Evolutionary conservation across 2,797 vertebrate genomes (phyloP).

Genomic region (Parauchenoglanis punctatus): DNA sequence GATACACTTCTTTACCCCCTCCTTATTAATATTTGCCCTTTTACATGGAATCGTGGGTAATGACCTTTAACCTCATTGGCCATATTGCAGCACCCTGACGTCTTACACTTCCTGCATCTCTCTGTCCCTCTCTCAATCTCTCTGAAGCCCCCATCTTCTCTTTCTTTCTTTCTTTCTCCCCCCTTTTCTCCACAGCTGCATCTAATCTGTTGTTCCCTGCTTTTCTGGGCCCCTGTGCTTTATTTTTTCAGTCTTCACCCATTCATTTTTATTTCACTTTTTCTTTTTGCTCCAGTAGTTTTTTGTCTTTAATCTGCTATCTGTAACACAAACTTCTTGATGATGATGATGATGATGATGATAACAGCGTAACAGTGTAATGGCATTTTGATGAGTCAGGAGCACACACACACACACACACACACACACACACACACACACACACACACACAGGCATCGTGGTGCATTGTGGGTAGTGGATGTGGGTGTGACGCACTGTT

Average conservation of each 20-base stretch:
- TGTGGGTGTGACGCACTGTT: constrained; percentile 74
- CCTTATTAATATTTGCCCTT: constrained; percentile 72
- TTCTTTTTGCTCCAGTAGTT: constrained; percentile 45
- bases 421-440: constrained; percentile 38
- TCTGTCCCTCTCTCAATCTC: constrained; percentile 25
- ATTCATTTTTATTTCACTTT: constrained; percentile 6
- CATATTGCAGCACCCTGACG: constrained; percentile 71
- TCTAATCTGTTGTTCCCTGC: constrained; percentile 35
- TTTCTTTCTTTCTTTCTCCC: constrained; percentile 57
- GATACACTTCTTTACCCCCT: constrained; percentile 53
- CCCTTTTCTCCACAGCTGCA: constrained; percentile 21
- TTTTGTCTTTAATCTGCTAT: constrained; percentile 57
- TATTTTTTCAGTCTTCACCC: constrained; percentile 40
- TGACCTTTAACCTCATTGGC: constrained; percentile 72
- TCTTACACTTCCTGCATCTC: constrained; percentile 50
- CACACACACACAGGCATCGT: constrained; percentile 76
- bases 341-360: constrained; percentile 56
- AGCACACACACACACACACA: constrained; percentile 48
- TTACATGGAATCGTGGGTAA: constrained; percentile 61
- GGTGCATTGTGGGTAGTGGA: constrained; percentile 83
- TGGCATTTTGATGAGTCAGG: constrained; percentile 67
- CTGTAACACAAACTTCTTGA: constrained; percentile 54
- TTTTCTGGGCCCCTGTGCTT: constrained; percentile 39
- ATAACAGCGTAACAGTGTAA: constrained; percentile 65
- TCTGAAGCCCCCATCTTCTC: neutral